A percentile compares a stretch with the other conserved stretches of the same genome.
Evolutionary conservation across 2,888 invertebrate genomes (phyloP).

Genomic region (Phragmatobia fuliginosa): DNA sequence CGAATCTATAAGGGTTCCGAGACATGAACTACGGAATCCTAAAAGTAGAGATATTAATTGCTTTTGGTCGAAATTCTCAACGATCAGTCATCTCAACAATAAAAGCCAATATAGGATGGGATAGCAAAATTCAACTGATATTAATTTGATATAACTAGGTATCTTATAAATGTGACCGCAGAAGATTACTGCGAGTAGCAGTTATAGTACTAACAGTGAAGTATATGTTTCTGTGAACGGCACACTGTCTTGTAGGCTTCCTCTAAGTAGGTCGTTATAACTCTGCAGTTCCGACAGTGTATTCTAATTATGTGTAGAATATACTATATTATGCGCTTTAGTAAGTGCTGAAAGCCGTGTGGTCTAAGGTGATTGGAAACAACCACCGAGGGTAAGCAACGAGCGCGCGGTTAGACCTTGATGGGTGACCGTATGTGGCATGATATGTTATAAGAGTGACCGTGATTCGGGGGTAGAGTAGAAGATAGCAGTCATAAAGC

Average conservation of each 20-base stretch:
- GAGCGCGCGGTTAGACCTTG: too few species aligned
- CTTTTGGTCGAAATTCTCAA: background rate
- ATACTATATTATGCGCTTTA: too few species aligned
- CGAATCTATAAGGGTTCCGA: too few species aligned
- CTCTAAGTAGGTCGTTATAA: background rate
- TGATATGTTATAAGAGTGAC: too few species aligned
- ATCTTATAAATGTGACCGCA: background rate
- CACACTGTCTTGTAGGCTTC: background rate
- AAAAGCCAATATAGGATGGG: background rate
- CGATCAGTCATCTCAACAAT: background rate
- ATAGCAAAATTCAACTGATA: background rate
- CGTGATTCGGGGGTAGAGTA: too few species aligned
- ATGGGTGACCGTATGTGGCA: too few species aligned
- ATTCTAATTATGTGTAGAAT: background rate
- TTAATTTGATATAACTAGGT: too few species aligned
- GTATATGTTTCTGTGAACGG: background rate
- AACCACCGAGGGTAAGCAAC: too few species aligned
- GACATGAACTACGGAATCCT: too few species aligned
- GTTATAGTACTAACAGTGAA: background rate
- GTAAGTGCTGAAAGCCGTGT: too few species aligned
- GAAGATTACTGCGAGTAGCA: background rate
- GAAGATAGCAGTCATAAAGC: too few species aligned
- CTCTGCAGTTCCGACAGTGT: background rate
- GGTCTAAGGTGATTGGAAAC: too few species aligned
- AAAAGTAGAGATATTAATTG: background rate